Conservation (phyloP, 1,140 invertebrate species). For the Acromyrmex charruanus region DNA sequence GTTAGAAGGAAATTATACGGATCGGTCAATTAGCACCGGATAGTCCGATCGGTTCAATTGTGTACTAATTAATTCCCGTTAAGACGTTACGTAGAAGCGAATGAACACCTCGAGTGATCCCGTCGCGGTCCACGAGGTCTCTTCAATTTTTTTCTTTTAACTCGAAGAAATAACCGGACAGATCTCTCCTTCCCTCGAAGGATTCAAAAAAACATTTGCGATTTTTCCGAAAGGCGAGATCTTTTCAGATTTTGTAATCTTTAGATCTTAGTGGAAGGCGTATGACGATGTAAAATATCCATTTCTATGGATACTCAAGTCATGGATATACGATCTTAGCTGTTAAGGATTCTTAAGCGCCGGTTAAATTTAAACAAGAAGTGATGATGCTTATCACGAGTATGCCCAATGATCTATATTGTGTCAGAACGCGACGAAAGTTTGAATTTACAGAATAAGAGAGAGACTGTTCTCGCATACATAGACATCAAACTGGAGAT, state of each 20-base stretch:
- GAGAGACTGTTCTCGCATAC: constrained; percentile 6
- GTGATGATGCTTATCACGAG: background rate
- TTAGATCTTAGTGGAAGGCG: constrained; percentile 35
- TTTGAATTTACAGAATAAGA: constrained; percentile 12
- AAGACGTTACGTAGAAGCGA: background rate
- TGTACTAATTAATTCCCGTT: background rate
- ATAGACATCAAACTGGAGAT: background rate
- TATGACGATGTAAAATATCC: constrained; percentile 40
- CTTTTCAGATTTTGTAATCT: constrained; percentile 36
- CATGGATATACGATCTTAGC: constrained; percentile 28
- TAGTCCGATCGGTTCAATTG: background rate
- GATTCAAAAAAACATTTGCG: background rate
- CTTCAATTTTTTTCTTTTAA: constrained; percentile 29
- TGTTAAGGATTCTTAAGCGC: constrained; percentile 52
- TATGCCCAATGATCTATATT: background rate
- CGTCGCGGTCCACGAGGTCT: constrained; percentile 20
- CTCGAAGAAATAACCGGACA: background rate
- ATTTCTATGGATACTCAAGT: constrained; percentile 25
- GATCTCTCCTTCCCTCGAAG: background rate
- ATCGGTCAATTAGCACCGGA: no score
- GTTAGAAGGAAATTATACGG: background rate
- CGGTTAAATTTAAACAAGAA: constrained; percentile 6
- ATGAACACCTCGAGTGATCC: constrained; percentile 17
- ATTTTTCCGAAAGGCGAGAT: constrained; percentile 53
- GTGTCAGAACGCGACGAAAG: background rate